A percentile compares a stretch with the other conserved stretches of the same genome.
phyloP scores from a whole-genome alignment of 1,140 invertebrate species.

The Lepidurus packardi region DNA sequence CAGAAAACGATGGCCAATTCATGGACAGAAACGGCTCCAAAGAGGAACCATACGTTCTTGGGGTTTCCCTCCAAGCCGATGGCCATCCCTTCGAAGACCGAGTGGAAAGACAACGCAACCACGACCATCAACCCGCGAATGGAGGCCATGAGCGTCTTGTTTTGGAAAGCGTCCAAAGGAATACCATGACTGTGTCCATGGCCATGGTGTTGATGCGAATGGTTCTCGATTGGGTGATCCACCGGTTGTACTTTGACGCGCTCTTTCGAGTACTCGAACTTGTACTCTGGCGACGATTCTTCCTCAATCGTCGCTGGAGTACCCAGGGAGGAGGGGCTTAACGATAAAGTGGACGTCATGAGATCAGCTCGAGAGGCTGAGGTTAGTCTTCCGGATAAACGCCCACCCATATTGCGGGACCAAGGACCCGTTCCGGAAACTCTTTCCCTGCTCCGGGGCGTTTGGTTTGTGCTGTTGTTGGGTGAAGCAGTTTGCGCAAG shows the following conservation, averaged over 20 bases:
- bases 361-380: conserved; percentile 25
- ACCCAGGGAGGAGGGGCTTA: neutral
- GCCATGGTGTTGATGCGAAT: conserved; percentile 29
- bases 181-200: conserved; percentile 39
- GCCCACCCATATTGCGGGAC: neutral
- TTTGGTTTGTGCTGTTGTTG: neutral
- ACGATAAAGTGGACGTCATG: conserved; percentile 7
- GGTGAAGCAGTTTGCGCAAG: neutral
- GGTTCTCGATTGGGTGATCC: conserved; percentile 16
- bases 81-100: conserved; percentile 63
- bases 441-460: neutral
- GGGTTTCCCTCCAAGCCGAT: conserved; percentile 65
- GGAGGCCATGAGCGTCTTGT: conserved; percentile 36
- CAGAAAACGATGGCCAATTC: conserved; percentile 52
- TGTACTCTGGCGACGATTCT: no score
- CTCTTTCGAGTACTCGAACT: neutral
- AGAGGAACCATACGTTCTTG: conserved; percentile 49
- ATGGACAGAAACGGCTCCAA: conserved; percentile 51
- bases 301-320: neutral
- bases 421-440: neutral
- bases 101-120: conserved; percentile 58
- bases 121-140: conserved; percentile 51
- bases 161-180: conserved; percentile 27
- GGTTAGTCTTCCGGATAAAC: neutral
- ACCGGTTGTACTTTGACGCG: conserved; percentile 16